Base-by-base conservation (phyloP, 1,140 invertebrate genomes). In the Gyrodactylus salaris region DNA sequence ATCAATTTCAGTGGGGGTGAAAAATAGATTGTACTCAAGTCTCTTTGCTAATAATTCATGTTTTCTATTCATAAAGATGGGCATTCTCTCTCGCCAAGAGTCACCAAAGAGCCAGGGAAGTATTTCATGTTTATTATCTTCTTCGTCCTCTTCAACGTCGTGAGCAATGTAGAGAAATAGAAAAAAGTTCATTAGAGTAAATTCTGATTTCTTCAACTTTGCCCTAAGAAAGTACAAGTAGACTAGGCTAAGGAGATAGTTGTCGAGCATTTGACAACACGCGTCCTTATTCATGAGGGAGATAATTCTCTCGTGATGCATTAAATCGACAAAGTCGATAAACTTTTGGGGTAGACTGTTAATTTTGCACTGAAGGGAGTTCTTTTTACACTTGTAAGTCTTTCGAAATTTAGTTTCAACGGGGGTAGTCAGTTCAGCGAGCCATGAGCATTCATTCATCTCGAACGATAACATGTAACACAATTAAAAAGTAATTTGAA, bases 71-170 rank as follows among this genome's bases (percentile, higher is more conserved):
- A 82, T 77, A 74, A 82, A 80, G 34, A 73, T 68, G 1, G 77
- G 76, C 72, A 80, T 81, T 72, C 77, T 79, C 2, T 78, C 76
- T 26, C 76, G 77, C 82, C 79, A 83, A 54, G 76, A 78, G 70
- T 76, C 75, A 27, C 79, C 82, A 7, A 83, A 76, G 26, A 80
- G 80, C 82, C 82, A 84, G 1, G 81, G 79, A 76, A 84, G 81
- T 72, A 84, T 80, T 76, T 83, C 82, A 76, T 80, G 80, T 76
- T 83, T 83, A 19, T 79, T 76, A 68, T 83, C 80, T 75, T 84
- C 81, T 54, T 84, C 82, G 76, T 85, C 84, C 76, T 85, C 84
- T 76, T 85, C 84, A 79, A 85, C 84, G 74, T 84, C 83, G 78
- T 84, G 83, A 22, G 84, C 84, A 26, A 85, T 77, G 76, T 83